Evolutionary conservation across 2,888 invertebrate genomes (phyloP).

Genomic region (Caradrina clavipalpis): DNA sequence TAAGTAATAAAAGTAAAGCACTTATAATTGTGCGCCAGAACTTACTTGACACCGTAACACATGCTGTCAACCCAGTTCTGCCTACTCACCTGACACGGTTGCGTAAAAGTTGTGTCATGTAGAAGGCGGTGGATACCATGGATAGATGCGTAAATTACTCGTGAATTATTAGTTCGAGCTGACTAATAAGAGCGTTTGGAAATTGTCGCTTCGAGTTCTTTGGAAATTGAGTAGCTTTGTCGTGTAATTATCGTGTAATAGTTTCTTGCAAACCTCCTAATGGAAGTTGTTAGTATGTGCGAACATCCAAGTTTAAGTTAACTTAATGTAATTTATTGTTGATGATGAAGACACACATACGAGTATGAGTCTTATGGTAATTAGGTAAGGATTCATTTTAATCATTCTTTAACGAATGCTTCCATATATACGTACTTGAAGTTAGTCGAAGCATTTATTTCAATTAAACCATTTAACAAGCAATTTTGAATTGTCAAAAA

Average conservation of each 20-base stretch:
- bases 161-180: slow-evolving; percentile 52
- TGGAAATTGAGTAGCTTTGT: slow-evolving; percentile 10
- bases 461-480: no score
- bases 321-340: no score
- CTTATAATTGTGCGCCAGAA: slow-evolving; percentile 20
- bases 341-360: no score
- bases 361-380: no score
- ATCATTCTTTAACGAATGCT: no score
- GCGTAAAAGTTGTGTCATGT: slow-evolving; percentile 55
- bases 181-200: slow-evolving; percentile 45
- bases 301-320: no score
- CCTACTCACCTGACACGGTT: slow-evolving; percentile 22
- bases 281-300: not conserved
- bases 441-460: no score
- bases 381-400: no score
- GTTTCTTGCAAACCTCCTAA: not conserved
- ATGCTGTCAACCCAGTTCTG: slow-evolving; percentile 39
- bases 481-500: no score
- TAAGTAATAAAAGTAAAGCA: no score
- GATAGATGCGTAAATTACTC: slow-evolving; percentile 53
- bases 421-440: no score
- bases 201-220: slow-evolving; percentile 23
- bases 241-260: slow-evolving; percentile 25
- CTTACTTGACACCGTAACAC: slow-evolving; percentile 30
- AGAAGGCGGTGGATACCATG: slow-evolving; percentile 27